A percentile compares a stretch with the other conserved stretches of the same genome.
These are phyloP conservation scores for Sinocyclocheilus rhinocerous DNA, from an alignment of 2,113 vertebrate species.

Conservation along the genomic window DNA sequence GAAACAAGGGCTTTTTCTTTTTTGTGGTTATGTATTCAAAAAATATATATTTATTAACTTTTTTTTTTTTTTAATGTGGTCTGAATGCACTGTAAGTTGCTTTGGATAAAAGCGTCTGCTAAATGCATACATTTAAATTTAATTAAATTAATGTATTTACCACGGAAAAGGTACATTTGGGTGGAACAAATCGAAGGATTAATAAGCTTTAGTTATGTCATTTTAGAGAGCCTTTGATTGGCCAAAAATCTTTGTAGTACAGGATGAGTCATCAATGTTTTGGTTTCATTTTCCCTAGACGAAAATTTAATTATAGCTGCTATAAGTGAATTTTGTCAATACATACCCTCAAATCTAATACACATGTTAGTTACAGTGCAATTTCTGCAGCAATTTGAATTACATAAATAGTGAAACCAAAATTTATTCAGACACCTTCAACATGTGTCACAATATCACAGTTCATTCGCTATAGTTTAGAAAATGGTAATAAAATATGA, in stretches of 20 bases:
- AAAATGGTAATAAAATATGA: too few species aligned
- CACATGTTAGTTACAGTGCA: too few species aligned
- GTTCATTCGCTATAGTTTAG: too few species aligned
- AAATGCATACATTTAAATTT: too few species aligned
- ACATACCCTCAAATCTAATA: not conserved
- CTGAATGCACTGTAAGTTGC: too few species aligned
- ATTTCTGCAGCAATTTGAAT: not conserved
- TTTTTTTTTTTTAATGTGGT: too few species aligned
- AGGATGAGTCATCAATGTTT: not conserved
- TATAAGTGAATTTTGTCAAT: not conserved
- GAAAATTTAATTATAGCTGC: not conserved
- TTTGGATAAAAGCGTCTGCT: too few species aligned
- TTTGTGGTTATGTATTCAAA: not conserved
- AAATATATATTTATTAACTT: too few species aligned
- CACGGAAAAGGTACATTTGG: not conserved
- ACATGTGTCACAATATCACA: too few species aligned
- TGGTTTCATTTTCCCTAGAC: not conserved
- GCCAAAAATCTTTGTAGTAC: not conserved
- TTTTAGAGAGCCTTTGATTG: not conserved
- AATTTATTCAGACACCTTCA: too few species aligned
- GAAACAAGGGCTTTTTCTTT: not conserved
- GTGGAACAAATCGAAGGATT: not conserved
- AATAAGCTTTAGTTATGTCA: not conserved
- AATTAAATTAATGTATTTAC: not conserved
- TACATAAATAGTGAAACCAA: too few species aligned